Evolutionary conservation across 2,113 vertebrate genomes (phyloP).

Genomic region (Varanus salvator): DNA sequence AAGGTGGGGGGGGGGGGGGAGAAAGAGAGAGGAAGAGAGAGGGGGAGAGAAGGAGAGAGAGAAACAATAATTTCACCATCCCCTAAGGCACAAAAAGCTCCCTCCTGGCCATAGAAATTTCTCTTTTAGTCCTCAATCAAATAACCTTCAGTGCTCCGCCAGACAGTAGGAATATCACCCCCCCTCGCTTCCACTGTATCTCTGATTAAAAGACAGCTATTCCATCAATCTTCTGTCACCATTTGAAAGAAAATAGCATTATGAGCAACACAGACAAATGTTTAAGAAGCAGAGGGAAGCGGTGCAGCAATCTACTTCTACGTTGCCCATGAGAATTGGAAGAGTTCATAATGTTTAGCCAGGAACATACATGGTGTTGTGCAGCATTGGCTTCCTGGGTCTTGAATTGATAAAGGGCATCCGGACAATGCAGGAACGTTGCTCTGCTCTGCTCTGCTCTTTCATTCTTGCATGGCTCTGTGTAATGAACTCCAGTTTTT

Average conservation of each 20-base stretch:
- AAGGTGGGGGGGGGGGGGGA: too few relatives aligned
- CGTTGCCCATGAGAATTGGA: background rate
- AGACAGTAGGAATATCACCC: background rate
- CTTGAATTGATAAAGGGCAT: slow-evolving; percentile 39
- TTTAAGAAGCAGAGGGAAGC: background rate
- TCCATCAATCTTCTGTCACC: background rate
- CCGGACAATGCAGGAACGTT: slow-evolving; percentile 42
- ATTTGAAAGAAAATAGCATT: background rate
- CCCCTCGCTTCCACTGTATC: background rate
- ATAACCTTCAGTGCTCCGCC: background rate
- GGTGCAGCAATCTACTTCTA: background rate
- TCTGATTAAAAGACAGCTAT: background rate
- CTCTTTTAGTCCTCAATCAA: background rate
- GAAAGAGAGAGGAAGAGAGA: too few relatives aligned
- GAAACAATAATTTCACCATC: background rate
- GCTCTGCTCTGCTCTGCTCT: slow-evolving; percentile 55
- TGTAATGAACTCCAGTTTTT: background rate
- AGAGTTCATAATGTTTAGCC: background rate
- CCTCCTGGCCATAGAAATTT: background rate
- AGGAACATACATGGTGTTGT: slow-evolving; percentile 50
- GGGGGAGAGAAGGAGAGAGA: background rate
- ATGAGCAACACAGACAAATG: too few relatives aligned
- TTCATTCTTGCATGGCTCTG: slow-evolving; percentile 49
- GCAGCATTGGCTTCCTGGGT: background rate
- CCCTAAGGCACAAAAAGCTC: background rate